Base-by-base conservation (phyloP, 1,140 invertebrate genomes). In the Patella vulgata region DNA sequence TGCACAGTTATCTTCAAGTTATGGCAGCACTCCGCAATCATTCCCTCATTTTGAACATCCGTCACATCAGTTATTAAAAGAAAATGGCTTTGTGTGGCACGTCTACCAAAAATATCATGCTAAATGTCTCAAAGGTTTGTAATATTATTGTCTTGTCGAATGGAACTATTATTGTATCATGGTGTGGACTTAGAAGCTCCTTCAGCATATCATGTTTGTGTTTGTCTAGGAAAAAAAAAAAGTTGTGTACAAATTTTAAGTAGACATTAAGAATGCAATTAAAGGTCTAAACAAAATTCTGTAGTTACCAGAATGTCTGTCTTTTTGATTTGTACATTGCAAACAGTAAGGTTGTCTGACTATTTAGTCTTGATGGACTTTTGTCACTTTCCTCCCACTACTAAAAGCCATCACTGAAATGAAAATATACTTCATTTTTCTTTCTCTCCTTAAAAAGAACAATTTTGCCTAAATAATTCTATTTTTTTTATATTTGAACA, bases 31-130 rank as follows among this genome's bases (percentile, higher is more conserved):
- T 31, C 85, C 86, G 8, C 90, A 93, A 79, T 90, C 93, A 47
- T 86, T 97, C 78, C 94, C 94, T 19, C 87, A 89, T 28, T 97
- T 98, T 88, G 94, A 97, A 81, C 96, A 99, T 87, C 96, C 96
- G 33, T 97, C 94, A 78, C 95, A 98, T 85, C 89, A 94, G 28
- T 86, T 98, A 67, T 89, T 98, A n/a, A 92, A 96, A 76, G 95
- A 98, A 84, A 98, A 98, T 82, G 93, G 95, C 73, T 99, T 99
- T 85, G 96, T 96, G 14, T 97, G 98, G 83, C 93, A 96, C 85
- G 94, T 92, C 2, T 98, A 98, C 85, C 92, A 95, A 83, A 98
- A 97, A 85, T 98, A 96, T 84, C 90, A 94, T 83, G 91, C 92
- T 33, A 88, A 93, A 59, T 97, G 95, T 85, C 86, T 98, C 2